Evolutionary conservation across 1,140 invertebrate genomes (phyloP).

Genomic region (Ridgeia piscesae): DNA sequence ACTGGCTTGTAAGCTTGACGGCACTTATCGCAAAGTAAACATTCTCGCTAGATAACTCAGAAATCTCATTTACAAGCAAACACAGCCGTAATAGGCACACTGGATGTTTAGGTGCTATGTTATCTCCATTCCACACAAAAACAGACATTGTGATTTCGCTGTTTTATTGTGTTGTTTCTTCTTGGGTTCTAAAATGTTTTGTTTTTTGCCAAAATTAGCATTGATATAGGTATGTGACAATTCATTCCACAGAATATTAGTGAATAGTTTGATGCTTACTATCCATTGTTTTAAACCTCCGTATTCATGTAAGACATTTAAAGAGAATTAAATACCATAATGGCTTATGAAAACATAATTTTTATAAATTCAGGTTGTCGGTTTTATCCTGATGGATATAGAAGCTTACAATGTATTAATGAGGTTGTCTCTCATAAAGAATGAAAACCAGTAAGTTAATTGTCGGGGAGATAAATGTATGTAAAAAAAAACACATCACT

Average conservation of each 20-base stretch:
- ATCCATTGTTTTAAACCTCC: too few relatives aligned
- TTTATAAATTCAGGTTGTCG: too few relatives aligned
- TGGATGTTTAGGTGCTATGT: neutral
- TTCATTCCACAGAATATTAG: too few relatives aligned
- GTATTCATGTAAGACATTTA: too few relatives aligned
- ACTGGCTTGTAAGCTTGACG: neutral
- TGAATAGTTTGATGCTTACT: too few relatives aligned
- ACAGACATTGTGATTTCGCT: neutral
- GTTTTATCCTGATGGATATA: too few relatives aligned
- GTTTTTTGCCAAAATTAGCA: too few relatives aligned
- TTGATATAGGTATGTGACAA: too few relatives aligned
- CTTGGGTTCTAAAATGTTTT: too few relatives aligned
- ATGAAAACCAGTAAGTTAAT: neutral
- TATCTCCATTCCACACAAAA: neutral
- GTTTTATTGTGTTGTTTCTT: neutral
- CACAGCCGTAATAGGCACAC: neutral
- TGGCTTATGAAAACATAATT: too few relatives aligned
- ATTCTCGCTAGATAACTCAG: conserved; percentile 1
- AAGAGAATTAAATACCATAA: too few relatives aligned
- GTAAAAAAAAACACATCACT: neutral
- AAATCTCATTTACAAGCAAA: neutral
- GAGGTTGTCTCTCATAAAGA: neutral
- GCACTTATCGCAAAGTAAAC: neutral
- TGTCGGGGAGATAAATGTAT: neutral
- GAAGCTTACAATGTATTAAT: neutral